phyloP scores from a whole-genome alignment of 1,140 invertebrate species.

The Drosophila willistoni region DNA sequence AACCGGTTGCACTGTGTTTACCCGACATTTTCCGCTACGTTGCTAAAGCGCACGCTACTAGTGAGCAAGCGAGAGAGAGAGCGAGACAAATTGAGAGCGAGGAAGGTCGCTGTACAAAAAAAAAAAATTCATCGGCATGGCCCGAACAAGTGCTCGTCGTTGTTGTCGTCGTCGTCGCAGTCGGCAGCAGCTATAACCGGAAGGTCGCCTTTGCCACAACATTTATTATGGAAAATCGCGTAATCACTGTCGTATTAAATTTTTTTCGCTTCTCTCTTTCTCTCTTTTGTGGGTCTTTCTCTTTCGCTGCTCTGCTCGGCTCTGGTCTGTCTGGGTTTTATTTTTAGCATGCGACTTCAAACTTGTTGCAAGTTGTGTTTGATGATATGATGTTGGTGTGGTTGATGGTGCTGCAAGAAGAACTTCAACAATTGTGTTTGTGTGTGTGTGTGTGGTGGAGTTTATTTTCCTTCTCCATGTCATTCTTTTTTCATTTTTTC shows the following conservation, averaged over 20 bases:
- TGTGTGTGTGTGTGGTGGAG: not conserved
- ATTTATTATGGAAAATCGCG: conserved; percentile 82
- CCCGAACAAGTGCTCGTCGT: conserved; percentile 66
- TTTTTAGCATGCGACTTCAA: conserved; percentile 73
- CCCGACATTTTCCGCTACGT: conserved; percentile 77
- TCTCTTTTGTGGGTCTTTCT: conserved; percentile 2
- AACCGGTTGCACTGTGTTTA: conserved; percentile 80
- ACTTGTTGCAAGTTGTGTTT: conserved; percentile 73
- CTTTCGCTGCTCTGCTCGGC: conserved; percentile 1
- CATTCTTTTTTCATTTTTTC: conserved; percentile 5
- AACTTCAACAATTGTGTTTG: conserved; percentile 46
- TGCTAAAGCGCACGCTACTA: conserved; percentile 30
- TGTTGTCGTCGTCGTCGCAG: conserved; percentile 6
- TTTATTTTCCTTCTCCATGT: conserved; percentile 16
- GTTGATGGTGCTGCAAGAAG: conserved; percentile 47
- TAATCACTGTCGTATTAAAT: conserved; percentile 81
- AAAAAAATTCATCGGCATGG: conserved; percentile 58
- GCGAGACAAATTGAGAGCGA: conserved; percentile 30
- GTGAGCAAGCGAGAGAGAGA: conserved; percentile 14
- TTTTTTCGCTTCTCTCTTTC: conserved; percentile 39
- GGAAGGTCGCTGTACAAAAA: conserved; percentile 67
- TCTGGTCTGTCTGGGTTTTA: conserved; percentile 50
- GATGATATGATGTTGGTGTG: conserved; percentile 42
- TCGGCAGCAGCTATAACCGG: conserved; percentile 67
- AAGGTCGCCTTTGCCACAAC: conserved; percentile 81